These are phyloP conservation scores for Palythoa grandis DNA, from an alignment of 92 coral and sea anemone species.

Conservation along the genomic window DNA sequence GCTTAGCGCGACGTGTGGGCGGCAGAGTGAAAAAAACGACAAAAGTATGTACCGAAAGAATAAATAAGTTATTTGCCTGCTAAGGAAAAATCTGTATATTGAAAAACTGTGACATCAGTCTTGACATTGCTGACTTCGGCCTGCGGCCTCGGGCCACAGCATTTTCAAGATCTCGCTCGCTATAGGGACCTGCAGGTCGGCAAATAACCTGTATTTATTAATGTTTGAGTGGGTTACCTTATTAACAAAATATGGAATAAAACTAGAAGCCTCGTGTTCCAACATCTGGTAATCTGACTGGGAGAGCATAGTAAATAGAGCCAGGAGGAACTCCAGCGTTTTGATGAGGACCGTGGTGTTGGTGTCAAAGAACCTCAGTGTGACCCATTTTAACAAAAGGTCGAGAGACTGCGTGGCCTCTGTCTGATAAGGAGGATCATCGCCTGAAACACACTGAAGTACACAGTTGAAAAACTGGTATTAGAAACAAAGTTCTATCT, in stretches of 20 bases:
- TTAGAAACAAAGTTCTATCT: too few relatives aligned
- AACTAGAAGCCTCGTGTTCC: conserved; percentile 94
- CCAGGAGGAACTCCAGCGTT: conserved; percentile 90
- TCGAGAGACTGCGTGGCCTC: conserved; percentile 89
- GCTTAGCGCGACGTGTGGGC: too few relatives aligned
- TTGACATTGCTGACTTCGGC: too few relatives aligned
- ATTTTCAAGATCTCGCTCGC: too few relatives aligned
- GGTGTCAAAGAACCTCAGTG: conserved; percentile 94
- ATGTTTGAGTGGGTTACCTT: conserved; percentile 59
- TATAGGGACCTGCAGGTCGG: too few relatives aligned
- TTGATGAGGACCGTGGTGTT: conserved; percentile 96
- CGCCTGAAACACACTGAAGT: conserved; percentile 72
- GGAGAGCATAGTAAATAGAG: conserved; percentile 79
- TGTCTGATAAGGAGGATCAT: conserved; percentile 73
- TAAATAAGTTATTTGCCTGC: too few relatives aligned
- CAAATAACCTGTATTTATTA: background rate
- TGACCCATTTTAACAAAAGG: conserved; percentile 87
- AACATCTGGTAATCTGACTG: conserved; percentile 86
- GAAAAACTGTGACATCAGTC: too few relatives aligned
- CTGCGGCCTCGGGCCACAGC: too few relatives aligned
- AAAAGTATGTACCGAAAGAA: too few relatives aligned
- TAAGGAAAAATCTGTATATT: too few relatives aligned
- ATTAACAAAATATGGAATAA: conserved; percentile 88
- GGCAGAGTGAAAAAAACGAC: too few relatives aligned
- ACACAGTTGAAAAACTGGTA: background rate